Conservation (phyloP, 2,888 invertebrate species). For the Petrolisthes cinctipes region DNA sequence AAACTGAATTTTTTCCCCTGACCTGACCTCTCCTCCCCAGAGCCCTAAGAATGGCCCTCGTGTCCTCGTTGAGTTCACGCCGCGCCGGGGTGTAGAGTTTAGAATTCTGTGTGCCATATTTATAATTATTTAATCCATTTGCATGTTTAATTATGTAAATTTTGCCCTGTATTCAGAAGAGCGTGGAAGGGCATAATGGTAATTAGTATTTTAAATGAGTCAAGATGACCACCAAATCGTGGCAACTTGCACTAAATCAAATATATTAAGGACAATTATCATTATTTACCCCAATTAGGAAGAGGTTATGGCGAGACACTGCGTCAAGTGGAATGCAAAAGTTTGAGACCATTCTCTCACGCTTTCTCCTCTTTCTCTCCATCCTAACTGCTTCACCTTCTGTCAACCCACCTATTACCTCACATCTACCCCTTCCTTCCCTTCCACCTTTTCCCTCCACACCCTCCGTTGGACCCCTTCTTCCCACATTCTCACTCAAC, state of each 20-base stretch:
- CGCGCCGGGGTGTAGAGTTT: background rate
- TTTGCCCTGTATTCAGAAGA: background rate
- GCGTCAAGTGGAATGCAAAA: background rate
- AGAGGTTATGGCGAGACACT: slow-evolving; percentile 12
- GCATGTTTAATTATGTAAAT: slow-evolving; percentile 14
- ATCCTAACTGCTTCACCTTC: background rate
- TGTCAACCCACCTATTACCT: background rate
- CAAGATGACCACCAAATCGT: slow-evolving; percentile 26
- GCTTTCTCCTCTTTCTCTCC: no score
- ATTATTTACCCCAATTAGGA: slow-evolving; percentile 24
- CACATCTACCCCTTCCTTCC: background rate
- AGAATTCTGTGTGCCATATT: slow-evolving; percentile 3
- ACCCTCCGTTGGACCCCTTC: background rate
- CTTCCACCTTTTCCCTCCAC: background rate
- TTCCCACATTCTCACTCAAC: background rate
- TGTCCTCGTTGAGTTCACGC: background rate
- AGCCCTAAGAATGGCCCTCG: background rate
- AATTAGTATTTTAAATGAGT: slow-evolving; percentile 22
- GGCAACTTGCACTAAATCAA: slow-evolving; percentile 24
- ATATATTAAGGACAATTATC: slow-evolving; percentile 15
- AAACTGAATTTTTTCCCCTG: no score
- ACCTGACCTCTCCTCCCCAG: background rate
- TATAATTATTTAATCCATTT: background rate
- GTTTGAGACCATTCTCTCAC: no score
- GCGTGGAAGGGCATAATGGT: background rate